phyloP scores from a whole-genome alignment of 2,113 vertebrate species.

The Girardinichthys multiradiatus region DNA sequence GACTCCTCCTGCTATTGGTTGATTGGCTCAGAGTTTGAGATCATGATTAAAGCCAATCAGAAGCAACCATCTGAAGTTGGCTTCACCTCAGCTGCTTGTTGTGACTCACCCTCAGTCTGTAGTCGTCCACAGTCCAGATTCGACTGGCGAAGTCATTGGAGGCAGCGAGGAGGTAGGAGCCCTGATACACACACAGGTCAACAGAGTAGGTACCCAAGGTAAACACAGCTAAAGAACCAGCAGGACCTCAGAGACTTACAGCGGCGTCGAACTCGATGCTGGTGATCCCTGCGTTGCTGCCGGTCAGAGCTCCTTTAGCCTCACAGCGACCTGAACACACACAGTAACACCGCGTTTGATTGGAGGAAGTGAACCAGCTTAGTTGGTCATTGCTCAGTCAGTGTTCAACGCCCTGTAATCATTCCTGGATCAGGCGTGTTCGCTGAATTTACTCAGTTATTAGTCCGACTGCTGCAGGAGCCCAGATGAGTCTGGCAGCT shows the following conservation, averaged over 20 bases:
- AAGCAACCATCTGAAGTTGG: too few species aligned
- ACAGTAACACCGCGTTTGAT: background rate
- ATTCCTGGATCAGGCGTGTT: too few species aligned
- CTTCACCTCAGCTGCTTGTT: background rate
- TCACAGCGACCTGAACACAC: constrained; percentile 88
- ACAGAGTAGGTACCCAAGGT: background rate
- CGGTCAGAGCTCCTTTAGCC: constrained; percentile 89
- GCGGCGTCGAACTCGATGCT: constrained; percentile 97
- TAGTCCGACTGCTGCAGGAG: too few species aligned
- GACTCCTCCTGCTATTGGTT: background rate
- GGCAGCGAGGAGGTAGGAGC: constrained; percentile 75
- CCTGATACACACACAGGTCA: background rate
- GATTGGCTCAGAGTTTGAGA: too few species aligned
- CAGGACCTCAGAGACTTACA: constrained; percentile 81
- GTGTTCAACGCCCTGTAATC: too few species aligned
- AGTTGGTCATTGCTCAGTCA: background rate
- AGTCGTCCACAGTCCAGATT: constrained; percentile 98
- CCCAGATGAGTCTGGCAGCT: too few species aligned
- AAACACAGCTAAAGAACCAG: background rate
- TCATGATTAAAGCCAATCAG: background rate
- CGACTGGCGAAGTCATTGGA: constrained; percentile 98
- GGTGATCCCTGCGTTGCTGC: constrained; percentile 98
- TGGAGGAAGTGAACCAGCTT: background rate
- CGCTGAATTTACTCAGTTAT: too few species aligned
- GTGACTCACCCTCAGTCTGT: constrained; percentile 87